These are phyloP conservation scores for Prunella fulvescens DNA, from an alignment of 2,113 vertebrate genomes.

Conservation along the genomic window DNA sequence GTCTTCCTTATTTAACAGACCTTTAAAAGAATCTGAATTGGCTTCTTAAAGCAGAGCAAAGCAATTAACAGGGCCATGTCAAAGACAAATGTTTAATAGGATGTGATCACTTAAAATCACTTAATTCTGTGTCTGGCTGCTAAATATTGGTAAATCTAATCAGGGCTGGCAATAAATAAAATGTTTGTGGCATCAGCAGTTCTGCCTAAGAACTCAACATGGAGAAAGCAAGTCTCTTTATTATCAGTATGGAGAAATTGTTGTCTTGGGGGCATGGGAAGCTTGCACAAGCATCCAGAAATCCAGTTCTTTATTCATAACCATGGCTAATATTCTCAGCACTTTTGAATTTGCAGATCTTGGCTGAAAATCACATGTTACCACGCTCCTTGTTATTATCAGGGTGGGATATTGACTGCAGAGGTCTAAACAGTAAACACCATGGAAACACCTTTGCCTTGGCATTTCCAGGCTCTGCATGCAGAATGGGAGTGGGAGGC, in stretches of 20 bases:
- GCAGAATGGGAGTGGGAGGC: neutral
- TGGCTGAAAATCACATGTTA: constrained; percentile 1
- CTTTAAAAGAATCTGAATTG: neutral
- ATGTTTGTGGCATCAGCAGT: constrained; percentile 25
- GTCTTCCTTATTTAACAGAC: neutral
- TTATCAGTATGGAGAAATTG: neutral
- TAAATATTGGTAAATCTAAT: constrained; percentile 26
- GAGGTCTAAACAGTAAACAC: constrained; percentile 27
- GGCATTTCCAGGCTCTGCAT: neutral
- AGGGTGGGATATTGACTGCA: neutral
- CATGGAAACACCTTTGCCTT: constrained; percentile 51
- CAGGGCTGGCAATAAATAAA: constrained; percentile 11
- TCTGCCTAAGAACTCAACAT: neutral
- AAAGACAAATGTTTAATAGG: constrained; percentile 26
- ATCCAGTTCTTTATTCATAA: neutral
- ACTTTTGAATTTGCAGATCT: neutral
- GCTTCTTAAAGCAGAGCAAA: constrained; percentile 19
- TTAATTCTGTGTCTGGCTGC: constrained; percentile 19
- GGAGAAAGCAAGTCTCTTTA: neutral
- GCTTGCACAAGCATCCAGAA: neutral
- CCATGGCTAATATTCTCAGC: neutral
- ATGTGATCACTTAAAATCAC: neutral
- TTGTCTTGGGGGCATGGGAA: neutral
- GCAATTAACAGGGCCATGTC: neutral
- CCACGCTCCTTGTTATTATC: neutral